These are phyloP conservation scores for Gymnoscopelus microlampas DNA, from an alignment of 2,797 vertebrate species.

Conservation along the genomic window DNA sequence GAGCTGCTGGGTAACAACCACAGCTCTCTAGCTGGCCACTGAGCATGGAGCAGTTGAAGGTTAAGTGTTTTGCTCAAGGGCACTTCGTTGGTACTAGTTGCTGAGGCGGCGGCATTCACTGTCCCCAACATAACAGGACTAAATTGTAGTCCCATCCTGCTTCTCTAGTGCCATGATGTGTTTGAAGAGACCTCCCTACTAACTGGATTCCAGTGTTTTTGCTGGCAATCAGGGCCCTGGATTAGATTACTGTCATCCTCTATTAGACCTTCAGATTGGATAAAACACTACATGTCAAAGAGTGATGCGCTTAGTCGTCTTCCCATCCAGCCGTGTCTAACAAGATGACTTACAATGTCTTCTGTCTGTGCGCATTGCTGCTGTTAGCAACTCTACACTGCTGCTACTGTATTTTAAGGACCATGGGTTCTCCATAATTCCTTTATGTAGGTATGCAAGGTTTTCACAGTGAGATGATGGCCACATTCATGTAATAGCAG, in stretches of 20 bases:
- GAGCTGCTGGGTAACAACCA: no score
- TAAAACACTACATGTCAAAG: slow-evolving; percentile 76
- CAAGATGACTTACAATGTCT: slow-evolving; percentile 15
- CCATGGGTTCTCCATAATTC: background rate
- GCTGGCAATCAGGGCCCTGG: slow-evolving; percentile 66
- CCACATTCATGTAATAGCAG: no score
- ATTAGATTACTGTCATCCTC: slow-evolving; percentile 83
- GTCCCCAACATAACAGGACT: no score
- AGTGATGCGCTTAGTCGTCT: slow-evolving; percentile 58
- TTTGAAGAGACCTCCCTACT: slow-evolving; percentile 36
- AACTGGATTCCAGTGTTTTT: slow-evolving; percentile 54
- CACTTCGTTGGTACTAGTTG: no score
- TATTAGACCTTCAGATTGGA: slow-evolving; percentile 76
- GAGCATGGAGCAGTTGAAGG: no score
- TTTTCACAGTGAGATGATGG: background rate
- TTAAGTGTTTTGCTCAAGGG: no score
- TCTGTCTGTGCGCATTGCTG: slow-evolving; percentile 4
- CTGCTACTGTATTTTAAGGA: slow-evolving; percentile 58
- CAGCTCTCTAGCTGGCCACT: no score
- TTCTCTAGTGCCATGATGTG: slow-evolving; percentile 18
- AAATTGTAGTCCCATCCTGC: no score
- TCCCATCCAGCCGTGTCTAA: slow-evolving; percentile 42
- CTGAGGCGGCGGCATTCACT: no score
- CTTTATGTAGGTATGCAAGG: background rate
- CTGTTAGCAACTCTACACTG: slow-evolving; percentile 50